Evolutionary conservation across 2,888 invertebrate species (phyloP), one percentile per base, ranked within the genome.

Genomic region (Arrhopalites spinosus): DNA sequence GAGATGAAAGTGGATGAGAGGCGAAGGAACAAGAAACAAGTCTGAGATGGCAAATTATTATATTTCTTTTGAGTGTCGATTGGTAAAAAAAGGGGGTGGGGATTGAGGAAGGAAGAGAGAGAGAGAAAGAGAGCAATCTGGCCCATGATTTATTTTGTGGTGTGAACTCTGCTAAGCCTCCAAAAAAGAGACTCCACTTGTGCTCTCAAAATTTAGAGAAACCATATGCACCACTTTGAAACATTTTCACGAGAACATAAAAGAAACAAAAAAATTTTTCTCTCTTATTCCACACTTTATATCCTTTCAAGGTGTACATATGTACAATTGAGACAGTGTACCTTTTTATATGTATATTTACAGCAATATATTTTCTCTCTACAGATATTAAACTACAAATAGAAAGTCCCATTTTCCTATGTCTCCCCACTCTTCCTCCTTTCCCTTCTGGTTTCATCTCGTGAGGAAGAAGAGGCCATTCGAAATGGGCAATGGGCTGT

Each of bases 11-110:
- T 7, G 36, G 36, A 36, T 3, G 36, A 11, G 36, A 11, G 36
- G 36, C 5, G 36, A 11, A 11, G 36, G 11, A 36, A 11, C 11
- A 11, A 36, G 36, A 11, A 36, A 11, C 5, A 11, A 36, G 36
- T 66, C n/a, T n/a, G 43, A 43, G 66, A 66, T 30, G 43, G 66
- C 45, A 66, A 66, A 66, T 66, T 66, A 66, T 66, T 36, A 66
- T 66, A 25, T 66, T 66, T 66, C 43, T 45, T 66, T 30, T 36
- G 36, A 59, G 25, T 23, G 59, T 59, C 59, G 59, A 59, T 59
- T 59, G 11, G 20, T 53, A 2, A 53, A 25, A 59, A 23, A 63
- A 11, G 13, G n/a, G 36, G 29, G 30, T 15, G 25, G 1, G 2
- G n/a, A 30, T 66, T 36, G 45, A 15, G 20, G 64, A 36, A 20